Evolutionary conservation across 2,113 vertebrate species (phyloP), one percentile per base, ranked within the genome.

Genomic region (Sapajus apella): DNA sequence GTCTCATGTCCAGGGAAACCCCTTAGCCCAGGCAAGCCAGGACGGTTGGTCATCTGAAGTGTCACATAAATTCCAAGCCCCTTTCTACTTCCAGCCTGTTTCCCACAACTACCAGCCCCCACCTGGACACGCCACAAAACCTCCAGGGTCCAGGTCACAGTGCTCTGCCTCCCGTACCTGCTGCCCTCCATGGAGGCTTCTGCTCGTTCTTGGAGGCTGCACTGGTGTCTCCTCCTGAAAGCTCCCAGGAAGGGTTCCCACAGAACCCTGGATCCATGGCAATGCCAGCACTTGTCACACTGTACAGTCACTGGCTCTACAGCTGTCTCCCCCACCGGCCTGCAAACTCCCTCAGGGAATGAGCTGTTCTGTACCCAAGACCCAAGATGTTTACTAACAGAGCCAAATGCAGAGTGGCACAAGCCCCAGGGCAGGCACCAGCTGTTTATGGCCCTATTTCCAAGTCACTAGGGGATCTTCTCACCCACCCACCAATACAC

Each of bases 341-440:
- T 43, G 45, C 6, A 43, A 37, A 45, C 64, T 80, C 86, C 80
- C 79, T 56, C 20, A 35, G 80, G 76, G 61, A 92, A 80, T 12
- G 43, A 86, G 68, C 58, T 66, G 37, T 73, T 96, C 72, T 70
- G 37, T n/a, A 68, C 90, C 35, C 76, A 61, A 27, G 75, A 56
- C 73, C 81, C 79, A 73, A 40, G n/a, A 87, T 18, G 35, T 56
- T 93, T 35, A 45, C 30, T 61, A 27, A 47, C 90, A 72, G 30
- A 84, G 73, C n/a, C 83, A 95, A 86, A 47, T 1, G 16, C 47
- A 72, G n/a, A 23, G 16, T 43, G 52, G 72, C 20, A 21, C 32
- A 16, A 47, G 30, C 3, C 0, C 3, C 52, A 30, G 21, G 37
- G 17, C 25, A 30, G 32, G 58, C 47, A 61, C 73, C 10, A 13